Base-by-base conservation (phyloP, 1,140 invertebrate genomes). In the Apocrypta bakeri region DNA sequence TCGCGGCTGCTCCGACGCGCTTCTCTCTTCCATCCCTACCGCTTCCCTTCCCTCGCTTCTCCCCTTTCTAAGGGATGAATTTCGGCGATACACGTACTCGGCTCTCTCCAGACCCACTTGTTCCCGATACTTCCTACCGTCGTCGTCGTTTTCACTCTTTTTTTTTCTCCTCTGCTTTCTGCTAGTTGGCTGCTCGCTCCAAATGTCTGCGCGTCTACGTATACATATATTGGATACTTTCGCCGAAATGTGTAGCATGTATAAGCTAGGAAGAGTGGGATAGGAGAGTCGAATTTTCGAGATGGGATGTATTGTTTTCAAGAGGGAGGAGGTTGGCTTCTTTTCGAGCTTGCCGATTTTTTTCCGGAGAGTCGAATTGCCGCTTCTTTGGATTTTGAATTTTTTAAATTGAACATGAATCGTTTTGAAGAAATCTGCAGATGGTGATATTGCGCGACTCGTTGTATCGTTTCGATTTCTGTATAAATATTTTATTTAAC, bases 11-110 rank as follows among this genome's bases (percentile, higher is more conserved):
- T 37, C 63, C 17, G 56, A 29, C 63, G 8, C 12, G 37, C 73
- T 68, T 21, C 73, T 68, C 48, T 8, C 27, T 14, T 25, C 6
- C 37, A 33, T 29, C 40, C n/a, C 40, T 40, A 74, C 72, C 72
- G n/a, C 72, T 24, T 21, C 21, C 9, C 37, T 29, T 21, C 17
- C 56, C 11, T 14, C 21, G n/a, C 1, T 25, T 11, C 68, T 14
- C 29, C 21, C 17, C 29, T 12, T 37, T 29, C 42, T 71, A 21
- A 11, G 37, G 24, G 24, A 68, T 68, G 77, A 71, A 33, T 79
- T 73, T 73, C 31, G 14, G 69, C 31, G 79, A 73, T 25, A 29
- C 77, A 27, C 25, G 66, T 48, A 6, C 68, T 40, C 8, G 12
- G 37, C 33, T 68, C 25, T 56, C 42, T 48, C 42, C 12, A 11